Conservation (phyloP, 2,888 invertebrate genomes). For the Stenodera caucasica region DNA sequence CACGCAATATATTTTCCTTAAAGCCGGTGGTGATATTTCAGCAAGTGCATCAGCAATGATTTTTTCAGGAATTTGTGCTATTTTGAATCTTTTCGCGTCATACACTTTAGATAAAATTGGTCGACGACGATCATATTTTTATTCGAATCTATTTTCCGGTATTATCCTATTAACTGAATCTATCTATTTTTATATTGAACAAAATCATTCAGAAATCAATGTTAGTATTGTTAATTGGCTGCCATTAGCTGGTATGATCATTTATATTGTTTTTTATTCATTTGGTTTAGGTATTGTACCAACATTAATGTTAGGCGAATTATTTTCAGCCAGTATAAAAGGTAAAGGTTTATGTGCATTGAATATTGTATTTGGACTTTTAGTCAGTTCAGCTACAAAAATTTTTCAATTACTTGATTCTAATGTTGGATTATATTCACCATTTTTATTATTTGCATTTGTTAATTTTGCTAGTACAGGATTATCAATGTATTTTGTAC, state of each 20-base stretch:
- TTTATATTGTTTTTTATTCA: constrained; percentile 38
- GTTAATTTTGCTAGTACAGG: constrained; percentile 38
- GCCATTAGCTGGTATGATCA: constrained; percentile 45
- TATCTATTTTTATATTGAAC: constrained; percentile 40
- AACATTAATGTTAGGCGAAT: constrained; percentile 44
- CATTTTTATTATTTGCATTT: constrained; percentile 44
- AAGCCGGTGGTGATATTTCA: constrained; percentile 45
- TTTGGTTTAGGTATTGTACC: constrained; percentile 44
- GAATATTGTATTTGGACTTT: constrained; percentile 39
- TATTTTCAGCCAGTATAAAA: constrained; percentile 47
- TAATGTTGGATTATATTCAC: constrained; percentile 42
- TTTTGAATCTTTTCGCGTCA: constrained; percentile 32
- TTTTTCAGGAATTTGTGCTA: constrained; percentile 30
- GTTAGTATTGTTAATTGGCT: constrained; percentile 40
- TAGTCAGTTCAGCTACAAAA: constrained; percentile 37
- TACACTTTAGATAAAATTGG: constrained; percentile 38
- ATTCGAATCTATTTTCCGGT: constrained; percentile 37
- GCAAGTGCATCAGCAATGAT: constrained; percentile 42
- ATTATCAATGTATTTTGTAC: constrained; percentile 43
- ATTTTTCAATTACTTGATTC: constrained; percentile 44
- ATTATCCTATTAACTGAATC: constrained; percentile 34
- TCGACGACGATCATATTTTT: constrained; percentile 35
- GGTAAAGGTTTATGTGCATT: constrained; percentile 41
- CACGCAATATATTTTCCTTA: constrained; percentile 46
- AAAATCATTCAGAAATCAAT: constrained; percentile 33